Percentiles rank a stretch among this genome's conserved stretches.
Conservation (phyloP, 2,888 invertebrate species). For the Drosophila stalkeri region DNA sequence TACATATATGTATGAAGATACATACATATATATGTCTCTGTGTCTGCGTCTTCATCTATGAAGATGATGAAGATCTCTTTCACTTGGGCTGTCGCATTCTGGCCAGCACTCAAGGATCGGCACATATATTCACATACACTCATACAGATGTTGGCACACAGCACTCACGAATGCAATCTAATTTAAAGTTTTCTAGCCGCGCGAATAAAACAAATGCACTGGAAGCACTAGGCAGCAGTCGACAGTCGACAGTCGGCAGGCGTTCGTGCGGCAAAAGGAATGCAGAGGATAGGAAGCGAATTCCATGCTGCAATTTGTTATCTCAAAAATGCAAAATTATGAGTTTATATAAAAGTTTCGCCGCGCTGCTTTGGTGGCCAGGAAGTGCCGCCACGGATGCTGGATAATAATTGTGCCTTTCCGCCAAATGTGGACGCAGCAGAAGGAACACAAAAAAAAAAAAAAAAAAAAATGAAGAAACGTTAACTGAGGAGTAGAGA, state of each 20-base stretch:
- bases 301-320: conserved; percentile 77
- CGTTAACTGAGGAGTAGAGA: neutral
- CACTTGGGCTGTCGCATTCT: too few relatives aligned
- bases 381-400: conserved; percentile 57
- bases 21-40: too few relatives aligned
- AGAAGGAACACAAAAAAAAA: conserved; percentile 12
- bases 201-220: conserved; percentile 50
- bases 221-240: neutral
- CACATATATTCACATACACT: neutral
- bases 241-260: neutral
- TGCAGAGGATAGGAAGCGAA: conserved; percentile 52
- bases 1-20: neutral
- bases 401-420: conserved; percentile 75
- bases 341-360: conserved; percentile 78
- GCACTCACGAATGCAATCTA: conserved; percentile 68
- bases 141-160: neutral
- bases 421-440: conserved; percentile 43
- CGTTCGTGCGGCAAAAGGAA: conserved; percentile 4
- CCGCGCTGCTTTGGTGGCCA: conserved; percentile 67
- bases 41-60: too few relatives aligned
- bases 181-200: conserved; percentile 72
- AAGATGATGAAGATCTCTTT: neutral
- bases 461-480: neutral
- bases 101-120: neutral
- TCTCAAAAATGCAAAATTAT: conserved; percentile 79